Percentiles rank a stretch among this genome's conserved stretches.
Evolutionary conservation across 30 jellyfish, hydroid and myxozoan genomes (phyloP).

Genomic region (Aurelia sp.): DNA sequence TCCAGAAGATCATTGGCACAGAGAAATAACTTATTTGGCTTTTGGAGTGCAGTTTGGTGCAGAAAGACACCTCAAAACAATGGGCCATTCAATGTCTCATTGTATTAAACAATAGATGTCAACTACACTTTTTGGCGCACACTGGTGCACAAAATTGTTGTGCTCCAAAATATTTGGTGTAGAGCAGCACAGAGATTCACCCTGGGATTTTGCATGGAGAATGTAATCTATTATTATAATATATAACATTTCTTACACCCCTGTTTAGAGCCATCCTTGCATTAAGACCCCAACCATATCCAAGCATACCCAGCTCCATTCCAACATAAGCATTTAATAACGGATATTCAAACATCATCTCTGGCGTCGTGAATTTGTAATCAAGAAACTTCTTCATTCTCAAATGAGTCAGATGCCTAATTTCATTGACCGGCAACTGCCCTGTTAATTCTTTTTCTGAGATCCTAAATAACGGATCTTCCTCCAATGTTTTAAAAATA

Average conservation of each 20-base stretch:
- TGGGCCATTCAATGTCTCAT: too few relatives aligned
- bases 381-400: slow-evolving; percentile 39
- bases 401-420: slow-evolving; percentile 39
- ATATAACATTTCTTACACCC: slow-evolving; percentile 8
- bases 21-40: too few relatives aligned
- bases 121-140: too few relatives aligned
- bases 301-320: slow-evolving; percentile 5
- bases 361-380: slow-evolving; percentile 21
- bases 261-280: slow-evolving; percentile 36
- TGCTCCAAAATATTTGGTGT: too few relatives aligned
- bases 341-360: slow-evolving; percentile 27
- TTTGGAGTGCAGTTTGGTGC: too few relatives aligned
- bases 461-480: slow-evolving; percentile 64
- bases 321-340: neutral
- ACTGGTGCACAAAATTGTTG: too few relatives aligned
- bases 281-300: slow-evolving; percentile 26
- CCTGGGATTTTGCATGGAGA: too few relatives aligned
- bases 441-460: slow-evolving; percentile 31
- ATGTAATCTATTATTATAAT: too few relatives aligned
- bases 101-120: too few relatives aligned
- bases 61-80: too few relatives aligned
- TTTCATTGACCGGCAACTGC: slow-evolving; percentile 51
- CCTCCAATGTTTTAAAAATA: slow-evolving; percentile 33
- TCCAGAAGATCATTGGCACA: too few relatives aligned
- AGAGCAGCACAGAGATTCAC: too few relatives aligned